Percentiles rank a stretch among this genome's conserved stretches.
These are phyloP conservation scores for Schlechtendalia chinensis DNA, from an alignment of 1,140 invertebrate genomes.

Conservation along the genomic window DNA sequence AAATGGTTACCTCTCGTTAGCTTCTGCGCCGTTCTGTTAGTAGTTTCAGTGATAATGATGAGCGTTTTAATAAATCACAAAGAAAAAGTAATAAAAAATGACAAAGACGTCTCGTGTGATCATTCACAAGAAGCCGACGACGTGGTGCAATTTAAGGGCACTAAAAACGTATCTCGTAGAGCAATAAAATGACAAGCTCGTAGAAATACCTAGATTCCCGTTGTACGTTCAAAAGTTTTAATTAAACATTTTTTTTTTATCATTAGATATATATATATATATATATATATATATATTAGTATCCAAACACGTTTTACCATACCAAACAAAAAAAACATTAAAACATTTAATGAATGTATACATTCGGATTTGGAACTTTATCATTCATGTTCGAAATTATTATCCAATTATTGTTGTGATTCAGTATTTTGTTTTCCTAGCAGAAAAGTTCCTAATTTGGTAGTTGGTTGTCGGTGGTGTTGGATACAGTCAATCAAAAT, in stretches of 20 bases:
- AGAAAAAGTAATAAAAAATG: constrained; percentile 25
- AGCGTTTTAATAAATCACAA: constrained; percentile 1
- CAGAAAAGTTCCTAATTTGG: constrained; percentile 49
- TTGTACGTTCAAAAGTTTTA: constrained; percentile 6
- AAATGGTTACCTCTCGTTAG: constrained; percentile 28
- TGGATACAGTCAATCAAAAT: constrained; percentile 43
- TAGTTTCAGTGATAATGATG: not conserved
- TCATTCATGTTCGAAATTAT: constrained; percentile 17
- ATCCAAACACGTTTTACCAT: constrained; percentile 39
- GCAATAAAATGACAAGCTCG: constrained; percentile 26
- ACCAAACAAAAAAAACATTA: constrained; percentile 23
- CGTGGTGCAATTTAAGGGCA: constrained; percentile 25
- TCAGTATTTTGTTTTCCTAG: constrained; percentile 42
- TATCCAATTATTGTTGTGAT: constrained; percentile 9
- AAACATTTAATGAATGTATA: not conserved
- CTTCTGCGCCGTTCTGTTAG: not conserved
- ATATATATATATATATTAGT: not conserved
- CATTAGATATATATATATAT: not conserved
- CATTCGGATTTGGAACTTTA: constrained; percentile 32
- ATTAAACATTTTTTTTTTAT: constrained; percentile 9
- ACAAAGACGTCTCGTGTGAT: constrained; percentile 7
- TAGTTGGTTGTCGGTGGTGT: constrained; percentile 34
- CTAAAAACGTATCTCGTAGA: constrained; percentile 37
- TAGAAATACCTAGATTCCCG: not conserved
- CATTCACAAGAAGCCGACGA: constrained; percentile 12